Evolutionary conservation across 2,888 invertebrate species (phyloP).

Genomic region (Myopa tessellatipennis): DNA sequence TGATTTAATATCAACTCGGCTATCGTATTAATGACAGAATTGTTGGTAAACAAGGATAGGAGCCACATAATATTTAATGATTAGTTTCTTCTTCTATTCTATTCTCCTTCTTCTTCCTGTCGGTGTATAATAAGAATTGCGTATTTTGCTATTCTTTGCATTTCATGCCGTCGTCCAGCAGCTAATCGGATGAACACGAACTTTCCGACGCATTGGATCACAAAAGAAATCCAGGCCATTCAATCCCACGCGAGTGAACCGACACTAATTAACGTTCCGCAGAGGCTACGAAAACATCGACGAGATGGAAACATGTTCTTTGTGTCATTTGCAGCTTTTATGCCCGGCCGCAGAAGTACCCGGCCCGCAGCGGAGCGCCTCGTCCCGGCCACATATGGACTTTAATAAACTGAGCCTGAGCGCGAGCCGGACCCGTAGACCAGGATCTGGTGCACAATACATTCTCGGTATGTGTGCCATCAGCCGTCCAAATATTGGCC

Average conservation of each 20-base stretch:
- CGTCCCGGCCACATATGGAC: slow-evolving; percentile 29
- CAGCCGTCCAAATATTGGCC: slow-evolving; percentile 6
- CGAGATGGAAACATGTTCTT: neutral
- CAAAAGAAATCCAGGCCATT: neutral
- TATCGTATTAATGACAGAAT: too few species aligned
- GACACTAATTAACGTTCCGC: slow-evolving; percentile 9
- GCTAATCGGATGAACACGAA: neutral
- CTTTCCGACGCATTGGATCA: neutral
- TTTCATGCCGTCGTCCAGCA: neutral
- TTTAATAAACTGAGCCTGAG: slow-evolving; percentile 34
- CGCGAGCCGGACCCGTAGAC: neutral
- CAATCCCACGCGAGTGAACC: neutral
- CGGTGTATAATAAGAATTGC: neutral
- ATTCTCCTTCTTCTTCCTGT: neutral
- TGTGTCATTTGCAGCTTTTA: slow-evolving; percentile 20
- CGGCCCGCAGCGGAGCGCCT: slow-evolving; percentile 31
- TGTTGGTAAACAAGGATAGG: too few species aligned
- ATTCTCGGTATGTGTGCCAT: neutral
- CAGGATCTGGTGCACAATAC: neutral
- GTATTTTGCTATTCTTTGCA: neutral
- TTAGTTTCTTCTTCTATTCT: neutral
- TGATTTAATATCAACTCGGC: too few species aligned
- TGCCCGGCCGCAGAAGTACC: neutral
- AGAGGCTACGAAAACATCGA: neutral
- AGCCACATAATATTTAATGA: too few species aligned